Evolutionary conservation across 2,797 vertebrate genomes (phyloP), one percentile per base, ranked within the genome.

Genomic region (Sphenodon punctatus): DNA sequence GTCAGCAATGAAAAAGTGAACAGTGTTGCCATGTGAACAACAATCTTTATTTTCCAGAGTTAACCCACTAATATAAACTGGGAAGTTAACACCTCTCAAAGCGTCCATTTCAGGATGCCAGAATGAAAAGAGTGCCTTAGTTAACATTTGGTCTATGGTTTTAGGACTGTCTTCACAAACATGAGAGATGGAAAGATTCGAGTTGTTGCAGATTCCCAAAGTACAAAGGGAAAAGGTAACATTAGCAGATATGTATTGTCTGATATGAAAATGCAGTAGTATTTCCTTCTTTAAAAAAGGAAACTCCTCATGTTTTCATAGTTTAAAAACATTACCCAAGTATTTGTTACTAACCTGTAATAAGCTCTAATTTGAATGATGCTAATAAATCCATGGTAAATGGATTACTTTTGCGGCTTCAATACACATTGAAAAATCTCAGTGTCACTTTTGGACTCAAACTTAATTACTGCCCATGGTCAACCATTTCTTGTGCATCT

Each of bases 81-180:
- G 80, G 34, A 0, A 0, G 60, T 20, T 74, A 58, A 58, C 64
- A 72, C 0, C 5, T 58, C 32, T 25, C 43, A 75, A 0, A 0
- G 6, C 30, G 72, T 70, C 58, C 32, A 49, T 82, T 80, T 49
- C 58, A 45, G 86, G 89, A 60, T 72, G 58, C 49, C 75, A 1
- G 72, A 84, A 68, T 71, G n/a, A 16, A 10, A 77, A 30, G 6
- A 25, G 11, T 0, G 0, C 48, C 1, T 22, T 27, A 78, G 10
- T 80, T 87, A 87, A 87, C 55, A 58, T 58, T 14, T 60, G 63
- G n/a, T 84, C 84, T 56, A 71, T 68, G 49, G 67, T 64, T 85
- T 56, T 67, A 79, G 74, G 60, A 43, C 38, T 4, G 0, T 66
- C 77, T 64, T 78, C 66, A 66, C 75, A 19, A 63, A 15, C 2